A percentile compares a stretch with the other conserved stretches of the same genome.
These are phyloP conservation scores for Muraenolepis orangiensis DNA, from an alignment of 2,797 vertebrate genomes.

Conservation along the genomic window DNA sequence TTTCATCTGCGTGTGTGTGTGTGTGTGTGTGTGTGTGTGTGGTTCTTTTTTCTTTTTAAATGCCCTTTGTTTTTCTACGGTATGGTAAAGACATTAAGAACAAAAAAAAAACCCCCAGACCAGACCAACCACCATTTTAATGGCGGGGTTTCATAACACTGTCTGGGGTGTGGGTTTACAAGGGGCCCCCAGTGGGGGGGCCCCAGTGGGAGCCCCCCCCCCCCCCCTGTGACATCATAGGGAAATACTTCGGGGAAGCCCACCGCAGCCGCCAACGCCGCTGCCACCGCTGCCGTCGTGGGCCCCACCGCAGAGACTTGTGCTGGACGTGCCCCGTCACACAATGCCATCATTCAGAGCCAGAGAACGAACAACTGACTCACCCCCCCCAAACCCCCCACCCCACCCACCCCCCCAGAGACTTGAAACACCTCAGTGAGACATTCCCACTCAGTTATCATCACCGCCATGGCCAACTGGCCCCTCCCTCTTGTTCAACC, in stretches of 20 bases:
- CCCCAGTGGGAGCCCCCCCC: constrained; percentile 9
- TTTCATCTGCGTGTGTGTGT: constrained; percentile 24
- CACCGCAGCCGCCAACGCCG: constrained; percentile 13
- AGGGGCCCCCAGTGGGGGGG: no score
- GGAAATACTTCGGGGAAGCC: constrained; percentile 62
- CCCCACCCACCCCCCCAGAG: not conserved
- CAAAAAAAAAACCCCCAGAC: constrained; percentile 39
- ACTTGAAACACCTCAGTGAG: constrained; percentile 46
- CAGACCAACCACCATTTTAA: constrained; percentile 51
- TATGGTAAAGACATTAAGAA: constrained; percentile 49
- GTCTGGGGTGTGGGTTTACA: constrained; percentile 15
- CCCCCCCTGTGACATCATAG: constrained; percentile 31
- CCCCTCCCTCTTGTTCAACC: not conserved
- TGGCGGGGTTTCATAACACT: constrained; percentile 44
- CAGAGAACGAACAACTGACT: constrained; percentile 40
- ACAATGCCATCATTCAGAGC: constrained; percentile 21
- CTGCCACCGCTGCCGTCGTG: constrained; percentile 2
- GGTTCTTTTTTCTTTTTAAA: constrained; percentile 41
- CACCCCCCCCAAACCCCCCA: constrained; percentile 19
- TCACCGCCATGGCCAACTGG: not conserved
- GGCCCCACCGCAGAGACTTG: not conserved
- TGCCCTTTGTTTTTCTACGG: constrained; percentile 47
- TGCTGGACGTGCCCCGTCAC: constrained; percentile 10
- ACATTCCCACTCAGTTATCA: constrained; percentile 36
- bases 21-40: no score